phyloP scores from a whole-genome alignment of 2,797 vertebrate genomes.

The Oryzias dopingdopingensis region DNA sequence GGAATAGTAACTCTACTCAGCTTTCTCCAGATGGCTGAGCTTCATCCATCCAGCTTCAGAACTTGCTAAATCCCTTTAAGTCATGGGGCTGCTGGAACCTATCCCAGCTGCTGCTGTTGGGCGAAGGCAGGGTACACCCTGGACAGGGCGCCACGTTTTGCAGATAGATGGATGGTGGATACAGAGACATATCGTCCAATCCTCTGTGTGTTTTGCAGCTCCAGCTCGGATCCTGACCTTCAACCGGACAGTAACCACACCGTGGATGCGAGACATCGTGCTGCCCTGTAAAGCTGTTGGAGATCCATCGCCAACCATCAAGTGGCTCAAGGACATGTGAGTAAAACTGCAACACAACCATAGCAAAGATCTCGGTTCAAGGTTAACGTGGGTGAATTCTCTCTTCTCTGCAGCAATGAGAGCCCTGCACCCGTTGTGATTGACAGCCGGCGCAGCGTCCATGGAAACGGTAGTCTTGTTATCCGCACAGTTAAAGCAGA shows the following conservation, averaged over 20 bases:
- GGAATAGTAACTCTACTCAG: no score
- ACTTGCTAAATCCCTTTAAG: no score
- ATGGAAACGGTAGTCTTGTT: slow-evolving; percentile 93
- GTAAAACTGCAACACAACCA: slow-evolving; percentile 10
- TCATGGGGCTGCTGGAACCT: no score
- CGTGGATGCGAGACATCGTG: slow-evolving; percentile 97
- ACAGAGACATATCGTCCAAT: no score
- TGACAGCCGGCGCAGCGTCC: slow-evolving; percentile 91
- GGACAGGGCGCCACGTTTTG: no score
- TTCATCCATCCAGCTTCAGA: no score
- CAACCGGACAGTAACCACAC: slow-evolving; percentile 93
- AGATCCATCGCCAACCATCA: slow-evolving; percentile 92
- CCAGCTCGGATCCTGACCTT: slow-evolving; percentile 94
- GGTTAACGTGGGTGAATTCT: no score
- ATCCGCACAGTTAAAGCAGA: slow-evolving; percentile 96
- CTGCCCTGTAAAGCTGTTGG: slow-evolving; percentile 95
- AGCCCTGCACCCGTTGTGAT: slow-evolving; percentile 91
- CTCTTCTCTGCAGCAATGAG: slow-evolving; percentile 81
- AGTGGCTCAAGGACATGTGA: slow-evolving; percentile 99
- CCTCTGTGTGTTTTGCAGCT: slow-evolving; percentile 68
- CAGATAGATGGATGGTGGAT: no score
- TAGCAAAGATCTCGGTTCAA: no score
- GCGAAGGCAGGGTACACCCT: no score
- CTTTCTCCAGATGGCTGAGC: no score
- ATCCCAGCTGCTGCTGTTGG: no score